Evolutionary conservation across 2,888 invertebrate genomes (phyloP).

Genomic region (Iselma pallidipennis): DNA sequence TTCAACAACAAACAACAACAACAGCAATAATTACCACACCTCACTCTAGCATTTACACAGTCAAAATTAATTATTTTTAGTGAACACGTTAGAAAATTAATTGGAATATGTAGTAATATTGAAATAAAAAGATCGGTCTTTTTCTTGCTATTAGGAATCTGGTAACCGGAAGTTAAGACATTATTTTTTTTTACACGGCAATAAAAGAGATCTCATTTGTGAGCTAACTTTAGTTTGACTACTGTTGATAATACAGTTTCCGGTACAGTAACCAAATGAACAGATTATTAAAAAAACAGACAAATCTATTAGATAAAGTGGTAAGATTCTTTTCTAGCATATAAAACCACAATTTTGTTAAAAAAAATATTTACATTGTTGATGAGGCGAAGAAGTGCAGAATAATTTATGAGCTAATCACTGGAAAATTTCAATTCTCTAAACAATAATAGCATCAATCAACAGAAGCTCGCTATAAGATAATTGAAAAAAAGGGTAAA

Average conservation of each 20-base stretch:
- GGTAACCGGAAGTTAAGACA: conserved; percentile 11
- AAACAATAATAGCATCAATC: not conserved
- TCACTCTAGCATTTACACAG: too few species aligned
- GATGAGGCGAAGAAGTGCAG: too few species aligned
- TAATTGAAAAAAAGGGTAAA: not conserved
- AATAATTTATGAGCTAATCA: not conserved
- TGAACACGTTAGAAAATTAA: too few species aligned
- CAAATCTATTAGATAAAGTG: not conserved
- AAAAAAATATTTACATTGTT: not conserved
- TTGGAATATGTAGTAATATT: too few species aligned
- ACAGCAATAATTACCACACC: not conserved
- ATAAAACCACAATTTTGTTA: not conserved
- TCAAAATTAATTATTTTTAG: not conserved
- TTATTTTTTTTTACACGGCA: conserved; percentile 19
- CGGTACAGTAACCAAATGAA: not conserved
- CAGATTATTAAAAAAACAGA: not conserved
- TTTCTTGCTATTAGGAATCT: not conserved
- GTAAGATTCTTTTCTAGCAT: too few species aligned
- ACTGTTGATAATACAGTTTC: conserved; percentile 11
- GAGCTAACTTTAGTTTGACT: conserved; percentile 6
- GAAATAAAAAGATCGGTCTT: too few species aligned
- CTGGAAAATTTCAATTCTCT: not conserved
- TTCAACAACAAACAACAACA: not conserved
- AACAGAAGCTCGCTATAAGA: not conserved
- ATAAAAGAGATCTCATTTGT: conserved; percentile 7